phyloP scores from a whole-genome alignment of 2,797 vertebrate genomes.

The Apodemus agrarius region DNA sequence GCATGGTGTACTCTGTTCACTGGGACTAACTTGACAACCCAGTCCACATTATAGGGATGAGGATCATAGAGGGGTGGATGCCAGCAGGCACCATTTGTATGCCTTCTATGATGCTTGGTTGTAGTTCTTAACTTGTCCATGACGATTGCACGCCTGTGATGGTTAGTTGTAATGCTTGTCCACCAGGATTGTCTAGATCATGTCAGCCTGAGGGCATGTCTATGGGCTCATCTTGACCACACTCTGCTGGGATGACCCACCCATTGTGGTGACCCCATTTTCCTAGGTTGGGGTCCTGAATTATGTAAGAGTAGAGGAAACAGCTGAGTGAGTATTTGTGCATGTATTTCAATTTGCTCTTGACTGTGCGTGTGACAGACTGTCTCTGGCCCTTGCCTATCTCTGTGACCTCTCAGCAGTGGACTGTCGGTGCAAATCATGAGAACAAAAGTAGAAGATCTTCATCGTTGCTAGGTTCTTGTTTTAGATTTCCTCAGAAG shows the following conservation, averaged over 20 bases:
- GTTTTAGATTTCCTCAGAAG: conserved; percentile 8
- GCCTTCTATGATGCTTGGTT: background rate
- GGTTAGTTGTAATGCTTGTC: background rate
- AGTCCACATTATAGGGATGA: background rate
- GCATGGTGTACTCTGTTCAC: background rate
- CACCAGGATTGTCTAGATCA: background rate
- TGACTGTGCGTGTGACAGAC: background rate
- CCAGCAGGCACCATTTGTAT: background rate
- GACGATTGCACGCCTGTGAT: background rate
- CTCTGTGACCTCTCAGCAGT: background rate
- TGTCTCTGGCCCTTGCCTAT: background rate
- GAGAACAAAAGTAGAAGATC: background rate
- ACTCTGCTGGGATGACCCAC: background rate
- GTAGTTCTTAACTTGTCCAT: background rate
- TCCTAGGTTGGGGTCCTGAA: background rate
- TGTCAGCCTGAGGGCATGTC: background rate
- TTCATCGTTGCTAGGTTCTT: background rate
- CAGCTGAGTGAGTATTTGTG: background rate
- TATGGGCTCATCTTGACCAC: background rate
- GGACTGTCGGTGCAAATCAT: background rate
- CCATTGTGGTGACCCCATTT: background rate
- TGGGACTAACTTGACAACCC: background rate
- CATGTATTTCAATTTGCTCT: background rate
- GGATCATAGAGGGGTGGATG: too few species aligned
- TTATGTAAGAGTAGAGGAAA: background rate